phyloP scores from a whole-genome alignment of 2,113 vertebrate species.

The Pampusana beccarii region DNA sequence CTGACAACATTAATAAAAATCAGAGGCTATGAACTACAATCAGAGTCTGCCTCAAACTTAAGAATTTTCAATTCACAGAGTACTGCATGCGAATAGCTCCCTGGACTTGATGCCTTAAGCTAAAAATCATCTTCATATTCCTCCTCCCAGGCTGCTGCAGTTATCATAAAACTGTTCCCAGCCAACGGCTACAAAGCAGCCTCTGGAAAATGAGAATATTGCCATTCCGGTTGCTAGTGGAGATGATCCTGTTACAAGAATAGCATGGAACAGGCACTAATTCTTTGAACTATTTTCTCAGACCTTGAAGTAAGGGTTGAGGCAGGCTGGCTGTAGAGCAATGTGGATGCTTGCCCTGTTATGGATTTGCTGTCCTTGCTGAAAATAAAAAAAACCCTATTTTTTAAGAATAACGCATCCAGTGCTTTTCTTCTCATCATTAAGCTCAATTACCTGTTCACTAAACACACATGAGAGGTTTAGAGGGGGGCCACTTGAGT shows the following conservation, averaged over 20 bases:
- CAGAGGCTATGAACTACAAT: conserved; percentile 19
- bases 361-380: background rate
- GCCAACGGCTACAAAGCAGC: background rate
- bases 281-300: conserved; percentile 11
- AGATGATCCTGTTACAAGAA: conserved; percentile 26
- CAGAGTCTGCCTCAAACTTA: background rate
- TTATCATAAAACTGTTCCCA: conserved; percentile 18
- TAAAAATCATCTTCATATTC: background rate
- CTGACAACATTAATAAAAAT: conserved; percentile 51
- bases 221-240: background rate
- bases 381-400: background rate
- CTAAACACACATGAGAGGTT: background rate
- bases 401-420: background rate
- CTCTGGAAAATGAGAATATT: conserved; percentile 50
- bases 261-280: background rate
- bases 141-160: background rate
- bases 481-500: background rate
- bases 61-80: background rate
- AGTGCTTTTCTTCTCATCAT: background rate
- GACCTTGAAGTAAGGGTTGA: background rate
- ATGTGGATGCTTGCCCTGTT: background rate
- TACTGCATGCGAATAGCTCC: fast-evolving
- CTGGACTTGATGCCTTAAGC: background rate
- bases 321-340: background rate
- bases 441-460: background rate